Evolutionary conservation across 2,888 invertebrate species (phyloP).

Genomic region (Pachydiplax longipennis): DNA sequence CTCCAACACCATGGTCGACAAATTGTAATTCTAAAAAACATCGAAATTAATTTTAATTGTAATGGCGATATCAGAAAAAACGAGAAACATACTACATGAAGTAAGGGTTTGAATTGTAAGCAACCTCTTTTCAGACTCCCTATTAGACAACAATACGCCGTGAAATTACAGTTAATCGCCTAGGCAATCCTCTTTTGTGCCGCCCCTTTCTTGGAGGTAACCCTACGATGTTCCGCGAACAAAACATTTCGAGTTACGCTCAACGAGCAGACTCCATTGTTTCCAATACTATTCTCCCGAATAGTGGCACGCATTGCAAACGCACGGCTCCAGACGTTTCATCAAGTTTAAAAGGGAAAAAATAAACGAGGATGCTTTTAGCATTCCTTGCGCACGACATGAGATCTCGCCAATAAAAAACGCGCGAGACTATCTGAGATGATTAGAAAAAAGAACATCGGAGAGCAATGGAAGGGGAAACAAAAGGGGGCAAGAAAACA

Average conservation of each 20-base stretch:
- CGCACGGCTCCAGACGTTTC: neutral
- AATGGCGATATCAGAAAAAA: no score
- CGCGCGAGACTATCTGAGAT: neutral
- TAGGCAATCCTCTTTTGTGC: no score
- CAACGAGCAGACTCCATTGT: neutral
- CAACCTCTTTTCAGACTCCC: no score
- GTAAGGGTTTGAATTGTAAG: no score
- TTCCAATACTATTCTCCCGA: neutral
- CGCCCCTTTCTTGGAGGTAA: no score
- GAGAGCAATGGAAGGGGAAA: neutral
- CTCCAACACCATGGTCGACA: no score
- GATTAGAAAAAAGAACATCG: neutral
- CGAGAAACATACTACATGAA: no score
- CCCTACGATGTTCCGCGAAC: no score
- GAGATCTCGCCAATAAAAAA: neutral
- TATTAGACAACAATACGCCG: no score
- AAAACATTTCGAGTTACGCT: neutral
- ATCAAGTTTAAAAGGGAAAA: conserved; percentile 1
- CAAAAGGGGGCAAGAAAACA: neutral
- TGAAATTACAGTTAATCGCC: no score
- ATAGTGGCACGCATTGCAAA: neutral
- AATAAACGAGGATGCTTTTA: neutral
- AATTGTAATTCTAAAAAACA: no score
- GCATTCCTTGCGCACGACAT: neutral
- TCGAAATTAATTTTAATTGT: no score